These are phyloP conservation scores for Sphyrna mokarran DNA, from an alignment of 2,113 vertebrate genomes.

Conservation along the genomic window DNA sequence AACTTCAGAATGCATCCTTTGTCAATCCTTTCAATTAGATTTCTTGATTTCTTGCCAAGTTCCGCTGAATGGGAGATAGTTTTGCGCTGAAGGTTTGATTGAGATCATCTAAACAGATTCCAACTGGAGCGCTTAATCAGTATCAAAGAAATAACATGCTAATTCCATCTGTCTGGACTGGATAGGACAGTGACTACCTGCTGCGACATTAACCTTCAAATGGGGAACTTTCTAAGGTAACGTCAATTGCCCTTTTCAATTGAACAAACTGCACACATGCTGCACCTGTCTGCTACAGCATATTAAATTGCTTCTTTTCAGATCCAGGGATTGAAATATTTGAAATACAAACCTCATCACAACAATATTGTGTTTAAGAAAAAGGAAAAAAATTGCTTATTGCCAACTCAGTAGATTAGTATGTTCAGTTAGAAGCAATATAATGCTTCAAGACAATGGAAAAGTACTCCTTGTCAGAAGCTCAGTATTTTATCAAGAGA, in stretches of 20 bases:
- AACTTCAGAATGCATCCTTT: neutral
- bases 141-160: conserved; percentile 10
- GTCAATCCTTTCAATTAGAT: neutral
- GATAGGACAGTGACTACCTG: too few species aligned
- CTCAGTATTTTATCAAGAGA: neutral
- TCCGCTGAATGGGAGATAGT: neutral
- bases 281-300: neutral
- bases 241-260: conserved; percentile 6
- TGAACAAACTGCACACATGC: conserved; percentile 24
- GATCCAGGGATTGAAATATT: neutral
- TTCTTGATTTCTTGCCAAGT: neutral
- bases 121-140: neutral
- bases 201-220: conserved; percentile 1
- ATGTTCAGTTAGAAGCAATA: conserved; percentile 3
- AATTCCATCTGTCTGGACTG: conserved; percentile 18
- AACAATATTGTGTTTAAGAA: neutral
- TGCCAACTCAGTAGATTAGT: neutral
- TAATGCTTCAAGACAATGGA: conserved; percentile 4
- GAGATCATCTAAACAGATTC: neutral
- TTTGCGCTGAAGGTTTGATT: neutral
- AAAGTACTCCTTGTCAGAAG: neutral
- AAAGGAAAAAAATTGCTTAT: neutral
- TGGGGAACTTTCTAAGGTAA: neutral
- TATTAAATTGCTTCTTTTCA: conserved; percentile 26
- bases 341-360: conserved; percentile 6